Evolutionary conservation across 2,797 vertebrate species (phyloP).

Genomic region (Eleutherodactylus coqui): DNA sequence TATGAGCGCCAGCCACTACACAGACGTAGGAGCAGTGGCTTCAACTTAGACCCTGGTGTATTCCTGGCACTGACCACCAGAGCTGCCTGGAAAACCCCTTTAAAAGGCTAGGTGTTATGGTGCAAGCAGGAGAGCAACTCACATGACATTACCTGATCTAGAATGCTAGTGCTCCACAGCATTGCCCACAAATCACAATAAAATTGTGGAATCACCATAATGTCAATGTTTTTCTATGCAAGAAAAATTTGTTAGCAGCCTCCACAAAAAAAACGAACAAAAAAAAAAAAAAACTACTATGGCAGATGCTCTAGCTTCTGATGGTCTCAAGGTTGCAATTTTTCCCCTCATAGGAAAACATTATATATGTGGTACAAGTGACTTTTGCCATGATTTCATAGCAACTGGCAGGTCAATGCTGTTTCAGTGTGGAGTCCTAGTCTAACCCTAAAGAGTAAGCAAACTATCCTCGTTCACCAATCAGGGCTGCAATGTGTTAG

Average conservation of each 20-base stretch:
- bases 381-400: not conserved
- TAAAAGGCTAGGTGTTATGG: too few relatives aligned
- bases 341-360: not conserved
- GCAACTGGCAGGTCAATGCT: not conserved
- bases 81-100: too few relatives aligned
- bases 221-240: not conserved
- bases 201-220: not conserved
- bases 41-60: too few relatives aligned
- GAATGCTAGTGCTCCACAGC: not conserved
- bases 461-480: not conserved
- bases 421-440: not conserved
- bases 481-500: not conserved
- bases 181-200: not conserved
- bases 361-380: not conserved
- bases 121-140: too few relatives aligned
- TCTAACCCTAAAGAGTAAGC: not conserved
- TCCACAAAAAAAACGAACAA: not conserved
- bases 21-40: too few relatives aligned
- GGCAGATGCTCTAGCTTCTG: not conserved
- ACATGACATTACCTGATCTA: not conserved
- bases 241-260: not conserved
- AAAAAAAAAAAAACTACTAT: not conserved
- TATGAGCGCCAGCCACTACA: too few relatives aligned
- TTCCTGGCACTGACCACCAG: too few relatives aligned
- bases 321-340: not conserved